These are phyloP conservation scores for Athalia rosae DNA, from an alignment of 2,888 invertebrate genomes.

Conservation along the genomic window DNA sequence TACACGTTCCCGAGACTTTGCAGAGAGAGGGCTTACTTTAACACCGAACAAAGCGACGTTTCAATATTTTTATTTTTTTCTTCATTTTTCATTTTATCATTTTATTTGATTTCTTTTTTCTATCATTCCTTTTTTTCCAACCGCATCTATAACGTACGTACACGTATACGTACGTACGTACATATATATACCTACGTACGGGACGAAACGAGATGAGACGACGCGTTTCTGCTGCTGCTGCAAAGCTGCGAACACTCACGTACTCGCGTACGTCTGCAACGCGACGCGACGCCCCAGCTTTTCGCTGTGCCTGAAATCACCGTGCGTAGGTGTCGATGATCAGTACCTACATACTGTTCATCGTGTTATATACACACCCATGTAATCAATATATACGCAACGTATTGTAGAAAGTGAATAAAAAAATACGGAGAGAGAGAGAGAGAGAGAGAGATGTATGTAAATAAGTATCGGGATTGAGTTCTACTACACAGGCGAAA, in stretches of 20 bases:
- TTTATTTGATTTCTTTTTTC: not conserved
- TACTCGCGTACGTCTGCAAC: not conserved
- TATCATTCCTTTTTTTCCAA: not conserved
- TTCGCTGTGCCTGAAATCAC: too few species aligned
- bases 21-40: conserved; percentile 26
- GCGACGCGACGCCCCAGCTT: too few species aligned
- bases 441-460: not conserved
- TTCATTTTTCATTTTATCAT: not conserved
- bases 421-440: not conserved
- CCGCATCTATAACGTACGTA: too few species aligned
- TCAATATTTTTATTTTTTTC: conserved; percentile 26
- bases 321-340: conserved; percentile 10
- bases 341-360: too few species aligned
- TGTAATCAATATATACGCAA: not conserved
- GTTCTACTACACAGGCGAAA: too few species aligned
- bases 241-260: conserved; percentile 12
- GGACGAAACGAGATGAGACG: too few species aligned
- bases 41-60: conserved; percentile 43
- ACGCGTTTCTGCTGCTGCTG: too few species aligned
- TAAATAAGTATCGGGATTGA: too few species aligned
- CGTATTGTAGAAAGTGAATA: not conserved
- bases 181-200: not conserved
- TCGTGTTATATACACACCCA: too few species aligned
- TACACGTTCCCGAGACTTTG: conserved; percentile 28
- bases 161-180: not conserved